Evolutionary conservation across 2,113 vertebrate species (phyloP), one percentile per base, ranked within the genome.

Genomic region (Larimichthys polyactis): DNA sequence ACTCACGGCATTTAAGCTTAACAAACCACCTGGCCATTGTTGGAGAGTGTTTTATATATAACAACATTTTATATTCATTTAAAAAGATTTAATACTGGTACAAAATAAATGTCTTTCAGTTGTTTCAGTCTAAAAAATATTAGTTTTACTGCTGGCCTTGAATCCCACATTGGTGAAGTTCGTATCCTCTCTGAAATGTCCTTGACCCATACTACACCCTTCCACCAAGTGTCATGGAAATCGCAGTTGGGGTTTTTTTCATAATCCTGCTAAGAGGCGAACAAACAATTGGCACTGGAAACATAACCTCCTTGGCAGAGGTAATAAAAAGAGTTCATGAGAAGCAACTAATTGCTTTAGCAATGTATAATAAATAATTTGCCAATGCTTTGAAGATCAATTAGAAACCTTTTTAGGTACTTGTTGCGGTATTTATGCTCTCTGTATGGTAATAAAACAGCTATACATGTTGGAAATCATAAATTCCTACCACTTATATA

Each of bases 101-200:
- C 44, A 84, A 57, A 57, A 67, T 64, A 75, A 60, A 74, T 49
- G 1, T 51, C 36, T 79, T 22, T 68, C 4, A 43, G 4, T 36
- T 46, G 12, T 36, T 72, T 71, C 36, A 46, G 10, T 83, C 22
- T 57, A 63, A 71, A 74, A 78, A 78, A 79, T 78, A 68, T 71
- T 29, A 20, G 3, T 19, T 70, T 71, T 57, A 27, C 1, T 0
- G 3, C 19, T 63, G 16, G 29, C 5, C 57, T 70, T 66, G 44
- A 14, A 51, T 71, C 36, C 8, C 20, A 71, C n/a, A 22, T 12
- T 44, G 19, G 36, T 75, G n/a, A 65, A 55, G 66, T 17, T 40
- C 8, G 8, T 40, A 40, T 40, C 36, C 36, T 40, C 36, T 40
- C 36, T 8, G 36, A 40, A 40, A 40, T 40, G 36, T 40, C 36